These are phyloP conservation scores for Brotula barbata DNA, from an alignment of 2,797 vertebrate genomes.

Conservation along the genomic window DNA sequence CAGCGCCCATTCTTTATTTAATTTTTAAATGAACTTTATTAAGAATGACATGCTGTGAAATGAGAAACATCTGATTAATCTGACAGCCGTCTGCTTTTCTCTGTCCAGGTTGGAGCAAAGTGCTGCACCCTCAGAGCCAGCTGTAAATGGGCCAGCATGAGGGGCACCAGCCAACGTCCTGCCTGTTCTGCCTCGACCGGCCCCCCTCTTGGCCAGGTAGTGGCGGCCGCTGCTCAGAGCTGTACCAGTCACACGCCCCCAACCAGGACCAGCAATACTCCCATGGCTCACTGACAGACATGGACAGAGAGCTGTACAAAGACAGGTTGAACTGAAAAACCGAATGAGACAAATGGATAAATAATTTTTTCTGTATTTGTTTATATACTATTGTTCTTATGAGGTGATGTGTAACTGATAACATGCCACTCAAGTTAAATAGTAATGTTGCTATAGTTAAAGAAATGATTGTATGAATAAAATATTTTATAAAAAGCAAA, in stretches of 20 bases:
- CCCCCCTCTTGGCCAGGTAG: slow-evolving; percentile 73
- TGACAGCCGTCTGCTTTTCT: not conserved
- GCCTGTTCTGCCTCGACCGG: slow-evolving; percentile 79
- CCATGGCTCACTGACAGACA: slow-evolving; percentile 78
- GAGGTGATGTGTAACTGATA: slow-evolving; percentile 88
- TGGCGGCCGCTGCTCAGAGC: slow-evolving; percentile 77
- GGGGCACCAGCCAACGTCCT: slow-evolving; percentile 54
- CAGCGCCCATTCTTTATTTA: no score
- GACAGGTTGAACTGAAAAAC: slow-evolving; percentile 80
- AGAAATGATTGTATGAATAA: slow-evolving; percentile 98
- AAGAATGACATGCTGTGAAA: no score
- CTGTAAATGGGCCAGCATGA: slow-evolving; percentile 94
- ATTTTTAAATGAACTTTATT: no score
- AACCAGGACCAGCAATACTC: slow-evolving; percentile 97
- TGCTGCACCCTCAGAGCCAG: slow-evolving; percentile 78
- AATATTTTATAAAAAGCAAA: slow-evolving; percentile 98
- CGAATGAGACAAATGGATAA: slow-evolving; percentile 83
- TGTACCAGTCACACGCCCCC: slow-evolving; percentile 77
- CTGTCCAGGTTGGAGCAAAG: slow-evolving; percentile 82
- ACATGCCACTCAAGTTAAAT: slow-evolving; percentile 89
- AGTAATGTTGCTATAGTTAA: slow-evolving; percentile 94
- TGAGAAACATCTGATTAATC: no score
- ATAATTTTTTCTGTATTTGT: slow-evolving; percentile 91
- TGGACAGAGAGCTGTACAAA: slow-evolving; percentile 87
- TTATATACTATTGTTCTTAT: slow-evolving; percentile 98